These are phyloP conservation scores for Amphipoea lucens DNA, from an alignment of 2,888 invertebrate genomes.

Conservation along the genomic window DNA sequence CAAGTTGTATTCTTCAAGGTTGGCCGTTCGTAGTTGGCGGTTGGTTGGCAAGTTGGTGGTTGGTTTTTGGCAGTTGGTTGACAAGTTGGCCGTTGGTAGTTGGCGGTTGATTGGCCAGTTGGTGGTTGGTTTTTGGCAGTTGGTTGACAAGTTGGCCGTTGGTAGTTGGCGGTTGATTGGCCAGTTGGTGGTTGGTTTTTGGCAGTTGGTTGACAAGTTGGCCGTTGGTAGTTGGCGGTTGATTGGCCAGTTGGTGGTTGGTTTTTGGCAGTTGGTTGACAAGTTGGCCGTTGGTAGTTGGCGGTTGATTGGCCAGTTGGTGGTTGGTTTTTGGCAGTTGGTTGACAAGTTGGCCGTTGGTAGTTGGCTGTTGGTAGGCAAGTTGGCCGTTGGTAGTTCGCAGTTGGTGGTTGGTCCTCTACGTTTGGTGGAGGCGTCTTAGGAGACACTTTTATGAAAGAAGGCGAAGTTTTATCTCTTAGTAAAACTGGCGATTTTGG, in stretches of 20 bases:
- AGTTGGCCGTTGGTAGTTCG: background rate
- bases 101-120: background rate
- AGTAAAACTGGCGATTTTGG: background rate
- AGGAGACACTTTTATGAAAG: background rate
- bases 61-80: too few relatives aligned
- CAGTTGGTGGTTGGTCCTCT: background rate
- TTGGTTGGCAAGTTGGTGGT: too few relatives aligned
- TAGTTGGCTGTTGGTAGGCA: background rate
- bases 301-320: background rate
- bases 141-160: too few relatives aligned
- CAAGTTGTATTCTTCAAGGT: slow-evolving; percentile 40
- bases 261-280: too few relatives aligned
- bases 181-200: background rate
- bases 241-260: background rate
- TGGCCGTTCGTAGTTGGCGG: background rate
- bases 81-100: background rate
- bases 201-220: background rate
- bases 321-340: background rate
- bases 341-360: background rate
- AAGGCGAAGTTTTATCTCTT: background rate
- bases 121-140: too few relatives aligned
- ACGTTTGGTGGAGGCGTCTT: background rate
- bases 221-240: background rate
- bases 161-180: too few relatives aligned
- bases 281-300: background rate